phyloP scores from a whole-genome alignment of 2,797 vertebrate species.

The Takifugu ocellatus region DNA sequence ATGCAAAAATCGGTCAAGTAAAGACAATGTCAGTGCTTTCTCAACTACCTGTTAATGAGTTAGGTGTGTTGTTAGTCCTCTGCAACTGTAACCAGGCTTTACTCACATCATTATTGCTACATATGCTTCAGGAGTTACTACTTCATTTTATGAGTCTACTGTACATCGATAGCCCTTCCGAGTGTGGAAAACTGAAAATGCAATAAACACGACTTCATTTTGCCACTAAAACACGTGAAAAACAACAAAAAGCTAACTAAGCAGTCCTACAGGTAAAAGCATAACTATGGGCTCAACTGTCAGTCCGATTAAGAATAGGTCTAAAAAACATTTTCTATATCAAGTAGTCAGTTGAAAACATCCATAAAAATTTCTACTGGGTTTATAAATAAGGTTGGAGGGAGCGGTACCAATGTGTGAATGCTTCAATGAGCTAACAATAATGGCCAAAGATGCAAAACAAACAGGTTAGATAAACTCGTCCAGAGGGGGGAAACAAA shows the following conservation, averaged over 20 bases:
- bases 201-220: constrained; percentile 1
- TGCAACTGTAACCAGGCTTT: constrained; percentile 40
- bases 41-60: constrained; percentile 71
- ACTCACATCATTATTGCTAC: constrained; percentile 70
- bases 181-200: constrained; percentile 40
- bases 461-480: constrained; percentile 29
- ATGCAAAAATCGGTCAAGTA: constrained; percentile 56
- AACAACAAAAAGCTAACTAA: constrained; percentile 10
- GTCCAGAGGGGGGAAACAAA: constrained; percentile 5
- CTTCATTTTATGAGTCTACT: constrained; percentile 39
- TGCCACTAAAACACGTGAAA: background rate
- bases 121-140: constrained; percentile 48
- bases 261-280: constrained; percentile 36
- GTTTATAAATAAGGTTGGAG: constrained; percentile 39
- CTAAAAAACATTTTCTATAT: constrained; percentile 48
- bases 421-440: background rate
- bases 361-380: constrained; percentile 43
- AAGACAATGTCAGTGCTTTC: constrained; percentile 71
- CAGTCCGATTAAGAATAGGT: constrained; percentile 42
- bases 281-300: constrained; percentile 28
- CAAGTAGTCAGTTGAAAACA: constrained; percentile 68
- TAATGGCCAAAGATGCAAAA: background rate
- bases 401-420: constrained; percentile 26
- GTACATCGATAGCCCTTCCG: constrained; percentile 73
- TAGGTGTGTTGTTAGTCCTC: constrained; percentile 32